Evolutionary conservation across 2,797 vertebrate species (phyloP).

Genomic region (Clarias platycephalus): DNA sequence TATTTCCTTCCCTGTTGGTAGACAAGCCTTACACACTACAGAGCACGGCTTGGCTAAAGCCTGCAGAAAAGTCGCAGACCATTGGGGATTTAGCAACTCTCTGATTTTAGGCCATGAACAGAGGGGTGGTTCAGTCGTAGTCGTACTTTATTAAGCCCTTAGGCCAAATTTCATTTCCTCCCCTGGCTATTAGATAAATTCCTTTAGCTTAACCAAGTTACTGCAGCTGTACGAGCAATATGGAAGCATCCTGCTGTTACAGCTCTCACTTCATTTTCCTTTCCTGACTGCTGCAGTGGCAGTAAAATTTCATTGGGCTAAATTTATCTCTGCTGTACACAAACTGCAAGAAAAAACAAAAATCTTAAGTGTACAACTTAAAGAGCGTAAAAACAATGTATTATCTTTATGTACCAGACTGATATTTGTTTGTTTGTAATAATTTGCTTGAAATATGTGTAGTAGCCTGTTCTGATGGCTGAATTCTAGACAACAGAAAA

Average conservation of each 20-base stretch:
- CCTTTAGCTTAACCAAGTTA: constrained; percentile 54
- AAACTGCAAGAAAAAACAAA: constrained; percentile 5
- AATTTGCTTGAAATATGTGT: constrained; percentile 4
- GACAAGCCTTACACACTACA: neutral
- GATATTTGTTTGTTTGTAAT: constrained; percentile 15
- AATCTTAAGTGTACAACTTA: neutral
- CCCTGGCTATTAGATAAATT: constrained; percentile 56
- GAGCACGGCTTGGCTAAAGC: constrained; percentile 20
- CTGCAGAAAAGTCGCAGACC: constrained; percentile 29
- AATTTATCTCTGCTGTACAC: constrained; percentile 30
- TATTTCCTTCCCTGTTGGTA: neutral
- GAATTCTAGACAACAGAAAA: neutral
- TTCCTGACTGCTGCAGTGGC: constrained; percentile 28
- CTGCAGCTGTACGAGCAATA: constrained; percentile 27
- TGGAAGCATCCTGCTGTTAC: constrained; percentile 38
- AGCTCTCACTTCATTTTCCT: constrained; percentile 35
- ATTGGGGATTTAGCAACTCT: constrained; percentile 44
- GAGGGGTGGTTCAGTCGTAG: constrained; percentile 39
- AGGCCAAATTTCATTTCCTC: constrained; percentile 55
- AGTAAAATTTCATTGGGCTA: constrained; percentile 18
- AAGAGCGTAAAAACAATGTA: neutral
- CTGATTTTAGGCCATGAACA: constrained; percentile 29
- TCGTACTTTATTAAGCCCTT: constrained; percentile 53
- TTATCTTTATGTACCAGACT: constrained; percentile 8
- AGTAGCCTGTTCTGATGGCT: neutral